Evolutionary conservation across 2,797 vertebrate species (phyloP).

Genomic region (Rhodeus uyekii): DNA sequence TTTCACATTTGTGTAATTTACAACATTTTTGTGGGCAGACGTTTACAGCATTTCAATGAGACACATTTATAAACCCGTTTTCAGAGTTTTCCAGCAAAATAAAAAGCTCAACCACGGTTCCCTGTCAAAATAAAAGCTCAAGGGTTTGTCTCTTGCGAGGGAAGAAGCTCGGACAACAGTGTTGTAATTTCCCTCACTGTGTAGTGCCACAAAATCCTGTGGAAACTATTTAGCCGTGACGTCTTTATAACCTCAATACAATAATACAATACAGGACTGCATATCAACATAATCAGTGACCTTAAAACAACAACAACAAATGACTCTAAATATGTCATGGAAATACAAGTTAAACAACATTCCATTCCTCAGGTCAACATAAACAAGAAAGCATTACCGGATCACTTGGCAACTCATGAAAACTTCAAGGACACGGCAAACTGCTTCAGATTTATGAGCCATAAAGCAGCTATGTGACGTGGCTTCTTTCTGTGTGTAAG

Average conservation of each 20-base stretch:
- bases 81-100: background rate
- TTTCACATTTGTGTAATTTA: background rate
- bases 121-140: background rate
- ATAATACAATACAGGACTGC: background rate
- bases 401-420: background rate
- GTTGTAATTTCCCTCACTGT: background rate
- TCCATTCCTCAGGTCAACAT: constrained; percentile 15
- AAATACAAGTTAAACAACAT: constrained; percentile 47
- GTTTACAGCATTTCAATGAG: background rate
- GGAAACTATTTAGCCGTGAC: background rate
- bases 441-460: constrained; percentile 7
- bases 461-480: constrained; percentile 1
- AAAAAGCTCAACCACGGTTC: background rate
- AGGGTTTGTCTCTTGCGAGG: background rate
- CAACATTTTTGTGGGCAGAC: background rate
- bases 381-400: background rate
- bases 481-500: background rate
- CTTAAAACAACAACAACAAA: constrained; percentile 4
- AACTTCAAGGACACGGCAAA: constrained; percentile 1
- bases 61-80: background rate
- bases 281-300: background rate
- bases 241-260: background rate
- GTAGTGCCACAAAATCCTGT: background rate
- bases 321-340: constrained; percentile 25
- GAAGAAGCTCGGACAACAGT: background rate